Conservation (phyloP, 2,888 invertebrate species). For the Lithodes maja region DNA sequence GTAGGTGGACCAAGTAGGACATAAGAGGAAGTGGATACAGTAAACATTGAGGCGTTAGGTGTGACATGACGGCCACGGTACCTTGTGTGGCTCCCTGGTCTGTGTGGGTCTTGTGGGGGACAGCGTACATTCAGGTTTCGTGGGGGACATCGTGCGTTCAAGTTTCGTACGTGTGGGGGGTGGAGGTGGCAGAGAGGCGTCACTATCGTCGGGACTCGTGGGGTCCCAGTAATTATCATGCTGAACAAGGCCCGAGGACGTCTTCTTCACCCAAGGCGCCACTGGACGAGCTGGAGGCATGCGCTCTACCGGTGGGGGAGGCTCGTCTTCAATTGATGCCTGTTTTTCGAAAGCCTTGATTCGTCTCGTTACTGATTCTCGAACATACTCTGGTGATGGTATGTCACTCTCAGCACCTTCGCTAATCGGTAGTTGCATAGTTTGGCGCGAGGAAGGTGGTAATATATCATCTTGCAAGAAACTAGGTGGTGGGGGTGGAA, state of each 20-base stretch:
- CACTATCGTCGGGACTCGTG: conserved; percentile 53
- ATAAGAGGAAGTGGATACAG: too few relatives aligned
- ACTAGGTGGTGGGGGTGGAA: conserved; percentile 56
- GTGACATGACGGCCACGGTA: background rate
- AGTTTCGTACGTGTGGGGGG: conserved; percentile 15
- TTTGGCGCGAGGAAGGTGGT: background rate
- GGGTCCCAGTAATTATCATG: conserved; percentile 55
- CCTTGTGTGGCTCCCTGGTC: conserved; percentile 7
- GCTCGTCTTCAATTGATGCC: conserved; percentile 54
- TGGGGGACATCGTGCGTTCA: conserved; percentile 20
- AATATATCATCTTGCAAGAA: conserved; percentile 7
- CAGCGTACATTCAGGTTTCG: background rate
- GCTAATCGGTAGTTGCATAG: background rate
- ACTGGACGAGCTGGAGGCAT: conserved; percentile 51
- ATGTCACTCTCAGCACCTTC: conserved; percentile 9
- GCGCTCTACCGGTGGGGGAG: conserved; percentile 9
- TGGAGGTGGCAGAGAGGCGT: background rate
- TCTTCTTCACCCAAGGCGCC: conserved; percentile 69
- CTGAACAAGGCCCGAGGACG: conserved; percentile 65
- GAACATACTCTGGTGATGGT: conserved; percentile 50
- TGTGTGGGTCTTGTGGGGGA: conserved; percentile 25
- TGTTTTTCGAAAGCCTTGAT: conserved; percentile 68
- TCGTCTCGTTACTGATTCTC: conserved; percentile 60
- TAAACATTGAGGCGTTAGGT: too few relatives aligned
- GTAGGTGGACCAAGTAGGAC: too few relatives aligned